Conservation (phyloP, 2,888 invertebrate genomes). For the Cremastobaeus sp. region DNA sequence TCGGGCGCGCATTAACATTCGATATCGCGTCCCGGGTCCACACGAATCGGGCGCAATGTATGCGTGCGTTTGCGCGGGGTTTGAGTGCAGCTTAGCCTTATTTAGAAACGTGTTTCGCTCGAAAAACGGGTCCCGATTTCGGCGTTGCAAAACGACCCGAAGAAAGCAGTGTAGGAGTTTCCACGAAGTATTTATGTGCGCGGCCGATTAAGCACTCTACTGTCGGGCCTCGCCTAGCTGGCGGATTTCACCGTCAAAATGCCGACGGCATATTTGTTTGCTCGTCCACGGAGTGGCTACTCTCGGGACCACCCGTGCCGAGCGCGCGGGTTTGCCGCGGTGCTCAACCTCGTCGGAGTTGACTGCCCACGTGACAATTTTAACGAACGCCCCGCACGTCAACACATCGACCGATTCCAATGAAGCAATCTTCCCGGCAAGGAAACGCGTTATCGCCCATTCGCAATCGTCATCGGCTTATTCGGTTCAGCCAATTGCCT, state of each 20-base stretch:
- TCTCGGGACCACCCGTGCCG: conserved; percentile 75
- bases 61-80: conserved; percentile 22
- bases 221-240: conserved; percentile 71
- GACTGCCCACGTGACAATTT: conserved; percentile 47
- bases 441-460: conserved; percentile 48
- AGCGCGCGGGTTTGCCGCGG: conserved; percentile 66
- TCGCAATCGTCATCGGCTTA: conserved; percentile 33
- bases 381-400: conserved; percentile 40
- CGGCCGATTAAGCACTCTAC: conserved; percentile 56
- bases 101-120: conserved; percentile 57
- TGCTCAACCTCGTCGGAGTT: conserved; percentile 70
- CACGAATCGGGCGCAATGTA: conserved; percentile 47
- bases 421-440: conserved; percentile 49
- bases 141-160: conserved; percentile 43
- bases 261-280: conserved; percentile 77
- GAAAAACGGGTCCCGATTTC: conserved; percentile 51
- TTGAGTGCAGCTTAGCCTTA: conserved; percentile 40
- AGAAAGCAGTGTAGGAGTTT: conserved; percentile 59
- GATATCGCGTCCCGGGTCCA: conserved; percentile 11
- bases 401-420: conserved; percentile 32
- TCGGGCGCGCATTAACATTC: conserved; percentile 37
- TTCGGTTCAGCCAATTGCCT: conserved; percentile 42
- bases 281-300: conserved; percentile 74
- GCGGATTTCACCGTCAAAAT: conserved; percentile 76
- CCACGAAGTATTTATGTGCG: conserved; percentile 59